Evolutionary conservation across 2,797 vertebrate species (phyloP).

Genomic region (Petrocephalus schoutedeni): DNA sequence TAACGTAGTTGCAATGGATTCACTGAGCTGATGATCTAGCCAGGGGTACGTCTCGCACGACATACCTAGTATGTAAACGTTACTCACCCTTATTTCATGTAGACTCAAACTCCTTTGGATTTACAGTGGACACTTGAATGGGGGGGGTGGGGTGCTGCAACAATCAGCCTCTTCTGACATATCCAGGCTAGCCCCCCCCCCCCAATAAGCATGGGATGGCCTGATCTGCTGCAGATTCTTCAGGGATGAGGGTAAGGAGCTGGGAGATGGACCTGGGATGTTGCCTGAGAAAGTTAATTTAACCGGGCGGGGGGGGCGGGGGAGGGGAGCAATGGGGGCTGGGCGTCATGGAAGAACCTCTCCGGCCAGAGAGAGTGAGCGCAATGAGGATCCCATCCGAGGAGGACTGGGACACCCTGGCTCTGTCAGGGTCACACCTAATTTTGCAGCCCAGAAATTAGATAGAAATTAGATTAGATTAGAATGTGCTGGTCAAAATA

Average conservation of each 20-base stretch:
- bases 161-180: background rate
- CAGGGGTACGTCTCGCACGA: background rate
- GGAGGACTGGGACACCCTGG: background rate
- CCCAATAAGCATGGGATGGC: background rate
- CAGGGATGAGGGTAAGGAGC: background rate
- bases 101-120: background rate
- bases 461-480: background rate
- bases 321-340: too few relatives aligned
- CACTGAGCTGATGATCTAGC: background rate
- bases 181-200: background rate
- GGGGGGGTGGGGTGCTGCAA: background rate
- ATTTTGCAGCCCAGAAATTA: background rate
- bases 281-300: background rate
- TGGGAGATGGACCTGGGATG: background rate
- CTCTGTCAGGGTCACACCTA: background rate
- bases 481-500: background rate
- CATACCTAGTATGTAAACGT: background rate
- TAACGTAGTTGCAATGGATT: background rate
- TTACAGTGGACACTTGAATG: background rate
- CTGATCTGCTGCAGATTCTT: background rate
- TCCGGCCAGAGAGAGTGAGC: background rate
- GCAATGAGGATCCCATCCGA: background rate
- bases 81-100: background rate
- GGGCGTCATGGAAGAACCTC: background rate
- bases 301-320: background rate